Evolutionary conservation across 1,140 invertebrate species (phyloP), one percentile per base, ranked within the genome.

Genomic region (Leptinotarsa texana): DNA sequence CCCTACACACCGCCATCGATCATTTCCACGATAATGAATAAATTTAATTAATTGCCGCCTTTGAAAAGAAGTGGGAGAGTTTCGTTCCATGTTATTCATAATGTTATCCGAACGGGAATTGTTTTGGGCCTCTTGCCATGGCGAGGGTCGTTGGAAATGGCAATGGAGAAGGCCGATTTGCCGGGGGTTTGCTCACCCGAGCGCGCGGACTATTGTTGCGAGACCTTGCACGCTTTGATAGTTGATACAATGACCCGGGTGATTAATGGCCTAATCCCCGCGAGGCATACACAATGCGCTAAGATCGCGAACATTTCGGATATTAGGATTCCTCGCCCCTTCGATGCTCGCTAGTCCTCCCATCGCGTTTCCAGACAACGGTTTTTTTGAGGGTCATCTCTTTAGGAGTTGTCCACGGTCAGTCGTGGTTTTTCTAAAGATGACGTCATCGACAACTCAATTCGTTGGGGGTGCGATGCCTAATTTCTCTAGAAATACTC

Each of bases 161-260:
- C 21, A 62, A 47, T 33, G 51, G 51, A 63, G 57, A 73, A 27
- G 66, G 48, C 67, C 74, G 69, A 76, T 49, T 66, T 72, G 47
- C 33, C 74, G 78, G 75, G 76, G 76, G 78, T 78, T 78, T 83
- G 82, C 80, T 77, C 83, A 83, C 78, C 76, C 77, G 77, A 84
- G 82, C 83, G 82, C 80, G 80, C 81, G 77, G 81, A 81, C 84
- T 82, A 85, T 85, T 85, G 84, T 85, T 85, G 84, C 84, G 83
- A 83, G 80, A 84, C 83, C 82, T 84, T 83, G 82, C 83, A 79
- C 82, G 84, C 83, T 85, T 85, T 85, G 84, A 85, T 85, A 85
- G 84, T 84, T 85, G 84, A 85, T 85, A 85, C 84, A 85, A 85
- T 85, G 84, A 85, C 84, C 83, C 78, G 77, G 69, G 82, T 85